Conservation (phyloP, 1,140 invertebrate species). For the Catajapyx aquilonaris region DNA sequence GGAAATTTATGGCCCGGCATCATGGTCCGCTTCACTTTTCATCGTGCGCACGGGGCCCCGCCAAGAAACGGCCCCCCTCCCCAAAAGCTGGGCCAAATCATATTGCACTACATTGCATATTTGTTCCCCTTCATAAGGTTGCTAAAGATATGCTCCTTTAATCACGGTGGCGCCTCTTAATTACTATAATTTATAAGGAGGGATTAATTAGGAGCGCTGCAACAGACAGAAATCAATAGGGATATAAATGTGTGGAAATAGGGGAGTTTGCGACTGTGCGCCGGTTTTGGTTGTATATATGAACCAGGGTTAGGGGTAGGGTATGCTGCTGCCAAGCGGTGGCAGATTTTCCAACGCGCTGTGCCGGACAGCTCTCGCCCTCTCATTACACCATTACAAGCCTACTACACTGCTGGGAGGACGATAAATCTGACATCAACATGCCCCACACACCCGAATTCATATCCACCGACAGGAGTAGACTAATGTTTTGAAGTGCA, state of each 20-base stretch:
- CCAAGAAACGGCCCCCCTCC: too few relatives aligned
- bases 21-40: slow-evolving; percentile 1
- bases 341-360: too few relatives aligned
- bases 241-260: neutral
- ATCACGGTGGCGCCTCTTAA: slow-evolving; percentile 4
- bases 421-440: slow-evolving; percentile 1
- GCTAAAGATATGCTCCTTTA: slow-evolving; percentile 1
- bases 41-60: too few relatives aligned
- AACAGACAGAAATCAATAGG: slow-evolving; percentile 5
- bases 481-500: too few relatives aligned
- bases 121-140: slow-evolving; percentile 1
- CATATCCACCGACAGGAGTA: neutral
- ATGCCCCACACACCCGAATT: neutral
- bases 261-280: neutral
- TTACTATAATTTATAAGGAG: slow-evolving; percentile 8
- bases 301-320: too few relatives aligned
- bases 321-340: too few relatives aligned
- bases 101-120: neutral
- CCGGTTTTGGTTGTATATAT: too few relatives aligned
- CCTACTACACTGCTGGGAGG: neutral
- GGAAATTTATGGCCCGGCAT: neutral
- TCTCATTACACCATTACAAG: neutral
- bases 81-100: neutral
- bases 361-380: neutral
- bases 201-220: slow-evolving; percentile 6